Conservation (phyloP, 53 echinoderm and acorn worm genomes). For the Apostichopus leukothele region DNA sequence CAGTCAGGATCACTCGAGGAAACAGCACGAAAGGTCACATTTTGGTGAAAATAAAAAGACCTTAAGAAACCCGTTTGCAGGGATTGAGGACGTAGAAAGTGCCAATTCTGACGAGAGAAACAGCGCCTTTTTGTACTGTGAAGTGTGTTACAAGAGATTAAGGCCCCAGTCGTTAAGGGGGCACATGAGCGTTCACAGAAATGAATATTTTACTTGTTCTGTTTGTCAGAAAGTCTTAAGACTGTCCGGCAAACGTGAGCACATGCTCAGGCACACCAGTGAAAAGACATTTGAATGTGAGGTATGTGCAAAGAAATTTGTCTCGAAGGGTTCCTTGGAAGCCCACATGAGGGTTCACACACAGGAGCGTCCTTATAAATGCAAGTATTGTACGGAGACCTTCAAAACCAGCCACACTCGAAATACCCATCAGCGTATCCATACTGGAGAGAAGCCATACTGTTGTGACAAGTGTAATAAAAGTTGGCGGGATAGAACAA, state of each 20-base stretch:
- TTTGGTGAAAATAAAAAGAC: slow-evolving; percentile 13
- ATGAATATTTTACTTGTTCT: slow-evolving; percentile 23
- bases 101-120: neutral
- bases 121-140: slow-evolving; percentile 9
- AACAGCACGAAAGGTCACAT: slow-evolving; percentile 34
- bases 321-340: slow-evolving; percentile 23
- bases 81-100: neutral
- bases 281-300: slow-evolving; percentile 17
- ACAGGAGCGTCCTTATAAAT: slow-evolving; percentile 35
- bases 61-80: slow-evolving; percentile 33
- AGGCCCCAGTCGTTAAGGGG: slow-evolving; percentile 10
- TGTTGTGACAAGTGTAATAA: slow-evolving; percentile 25
- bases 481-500: slow-evolving; percentile 41
- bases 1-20: slow-evolving; percentile 42
- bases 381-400: slow-evolving; percentile 12
- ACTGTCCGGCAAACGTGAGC: neutral
- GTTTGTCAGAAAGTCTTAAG: slow-evolving; percentile 24
- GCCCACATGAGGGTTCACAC: slow-evolving; percentile 31
- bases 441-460: slow-evolving; percentile 45
- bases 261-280: slow-evolving; percentile 26
- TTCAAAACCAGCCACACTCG: slow-evolving; percentile 23
- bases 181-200: slow-evolving; percentile 35
- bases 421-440: slow-evolving; percentile 21
- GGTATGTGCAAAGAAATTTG: slow-evolving; percentile 1
- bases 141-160: slow-evolving; percentile 19